Percentiles rank a stretch among this genome's conserved stretches.
Conservation (phyloP, 1,140 invertebrate species). For the Chymomyza costata region DNA sequence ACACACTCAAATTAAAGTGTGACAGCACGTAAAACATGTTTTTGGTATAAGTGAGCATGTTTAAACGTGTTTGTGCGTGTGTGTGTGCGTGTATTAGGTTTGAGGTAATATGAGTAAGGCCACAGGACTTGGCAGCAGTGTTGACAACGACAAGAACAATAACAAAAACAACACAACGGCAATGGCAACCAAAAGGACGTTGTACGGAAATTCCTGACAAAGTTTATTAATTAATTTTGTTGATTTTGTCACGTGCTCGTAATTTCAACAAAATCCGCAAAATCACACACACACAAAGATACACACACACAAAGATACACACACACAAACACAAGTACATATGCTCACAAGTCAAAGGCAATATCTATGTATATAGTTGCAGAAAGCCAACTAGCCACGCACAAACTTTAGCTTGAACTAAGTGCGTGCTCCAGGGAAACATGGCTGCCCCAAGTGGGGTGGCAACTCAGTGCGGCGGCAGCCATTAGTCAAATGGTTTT, state of each 20-base stretch:
- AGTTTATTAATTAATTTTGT: slow-evolving; percentile 73
- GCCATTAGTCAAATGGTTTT: slow-evolving; percentile 69
- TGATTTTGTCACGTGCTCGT: slow-evolving; percentile 70
- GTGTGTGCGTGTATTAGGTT: slow-evolving; percentile 1
- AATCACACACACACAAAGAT: slow-evolving; percentile 54
- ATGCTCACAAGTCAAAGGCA: slow-evolving; percentile 48
- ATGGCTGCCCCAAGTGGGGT: neutral
- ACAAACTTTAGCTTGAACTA: neutral
- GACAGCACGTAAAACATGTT: slow-evolving; percentile 8
- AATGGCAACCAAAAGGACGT: slow-evolving; percentile 3
- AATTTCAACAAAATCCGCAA: slow-evolving; percentile 61
- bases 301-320: slow-evolving; percentile 7
- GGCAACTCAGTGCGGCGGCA: slow-evolving; percentile 34
- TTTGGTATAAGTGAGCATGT: slow-evolving; percentile 7
- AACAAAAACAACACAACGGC: too few species aligned
- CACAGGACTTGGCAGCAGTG: slow-evolving; percentile 60
- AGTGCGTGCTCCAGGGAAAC: neutral
- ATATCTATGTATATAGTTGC: slow-evolving; percentile 48
- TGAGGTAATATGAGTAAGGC: slow-evolving; percentile 57
- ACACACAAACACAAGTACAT: neutral
- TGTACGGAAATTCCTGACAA: slow-evolving; percentile 56
- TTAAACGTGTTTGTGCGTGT: slow-evolving; percentile 10
- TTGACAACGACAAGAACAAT: too few species aligned
- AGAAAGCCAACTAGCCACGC: slow-evolving; percentile 35
- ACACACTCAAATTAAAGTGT: slow-evolving; percentile 16